Conservation (phyloP, 2,888 invertebrate species). For the Arrhopalites spinosus region DNA sequence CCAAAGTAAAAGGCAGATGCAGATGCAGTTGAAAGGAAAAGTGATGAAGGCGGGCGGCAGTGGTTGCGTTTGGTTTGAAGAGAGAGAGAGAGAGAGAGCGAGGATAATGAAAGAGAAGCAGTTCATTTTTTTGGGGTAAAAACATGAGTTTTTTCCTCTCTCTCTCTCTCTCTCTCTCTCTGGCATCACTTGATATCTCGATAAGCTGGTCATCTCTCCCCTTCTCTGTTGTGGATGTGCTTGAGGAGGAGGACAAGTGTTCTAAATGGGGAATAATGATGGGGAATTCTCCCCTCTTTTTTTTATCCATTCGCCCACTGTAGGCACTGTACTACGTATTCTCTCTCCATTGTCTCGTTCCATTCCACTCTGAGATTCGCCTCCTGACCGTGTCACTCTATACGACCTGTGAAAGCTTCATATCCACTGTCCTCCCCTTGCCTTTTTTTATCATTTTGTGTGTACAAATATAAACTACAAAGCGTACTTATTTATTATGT, state of each 20-base stretch:
- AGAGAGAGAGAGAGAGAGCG: neutral
- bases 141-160: slow-evolving; percentile 28
- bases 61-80: neutral
- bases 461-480: too few relatives aligned
- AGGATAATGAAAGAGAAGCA: slow-evolving; percentile 34
- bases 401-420: neutral
- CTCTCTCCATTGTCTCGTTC: too few relatives aligned
- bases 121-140: slow-evolving; percentile 38
- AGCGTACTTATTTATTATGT: too few relatives aligned
- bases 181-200: slow-evolving; percentile 30
- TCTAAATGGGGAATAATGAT: slow-evolving; percentile 41
- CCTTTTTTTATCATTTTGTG: too few relatives aligned
- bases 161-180: neutral
- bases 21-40: slow-evolving; percentile 16
- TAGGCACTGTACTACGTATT: too few relatives aligned
- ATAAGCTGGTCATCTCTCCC: slow-evolving; percentile 33
- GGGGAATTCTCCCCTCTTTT: slow-evolving; percentile 12
- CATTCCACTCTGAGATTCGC: neutral
- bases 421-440: too few relatives aligned
- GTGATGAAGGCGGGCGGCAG: neutral
- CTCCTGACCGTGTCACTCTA: slow-evolving; percentile 9
- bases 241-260: slow-evolving; percentile 41
- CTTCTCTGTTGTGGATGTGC: slow-evolving; percentile 33
- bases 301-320: neutral
- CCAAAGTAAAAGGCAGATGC: slow-evolving; percentile 20